These are phyloP conservation scores for Phrynocephalus vlangalii DNA, from an alignment of 2,797 vertebrate genomes.

Conservation along the genomic window DNA sequence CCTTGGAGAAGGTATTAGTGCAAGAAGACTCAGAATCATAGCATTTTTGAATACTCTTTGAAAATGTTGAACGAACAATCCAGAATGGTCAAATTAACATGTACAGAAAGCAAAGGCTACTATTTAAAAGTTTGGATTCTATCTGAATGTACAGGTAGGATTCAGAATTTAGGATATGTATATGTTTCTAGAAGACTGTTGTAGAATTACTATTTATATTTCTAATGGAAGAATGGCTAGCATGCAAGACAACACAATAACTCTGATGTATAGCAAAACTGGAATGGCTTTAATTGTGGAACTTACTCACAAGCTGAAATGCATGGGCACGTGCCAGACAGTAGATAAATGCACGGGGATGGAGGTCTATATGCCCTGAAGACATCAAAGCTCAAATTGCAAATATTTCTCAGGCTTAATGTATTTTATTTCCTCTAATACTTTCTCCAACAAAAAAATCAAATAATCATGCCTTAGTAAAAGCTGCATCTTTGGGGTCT, in stretches of 20 bases:
- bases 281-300: background rate
- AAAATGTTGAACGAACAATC: background rate
- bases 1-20: background rate
- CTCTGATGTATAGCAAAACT: constrained; percentile 45
- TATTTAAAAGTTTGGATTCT: background rate
- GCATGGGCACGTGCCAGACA: background rate
- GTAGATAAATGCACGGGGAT: background rate
- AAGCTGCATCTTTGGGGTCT: background rate
- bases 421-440: background rate
- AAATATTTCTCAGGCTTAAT: background rate
- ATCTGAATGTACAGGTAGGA: background rate
- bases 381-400: background rate
- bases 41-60: background rate
- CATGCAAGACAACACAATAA: constrained; percentile 44
- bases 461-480: background rate
- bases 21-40: background rate
- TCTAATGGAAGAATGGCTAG: background rate
- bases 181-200: background rate
- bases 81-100: background rate
- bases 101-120: background rate
- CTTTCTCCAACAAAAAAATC: background rate
- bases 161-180: background rate
- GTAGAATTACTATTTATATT: background rate
- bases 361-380: background rate
- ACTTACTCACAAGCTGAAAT: background rate